A percentile compares a stretch with the other conserved stretches of the same genome.
Conservation (phyloP, 2,797 vertebrate species). For the Bucorvus abyssinicus region DNA sequence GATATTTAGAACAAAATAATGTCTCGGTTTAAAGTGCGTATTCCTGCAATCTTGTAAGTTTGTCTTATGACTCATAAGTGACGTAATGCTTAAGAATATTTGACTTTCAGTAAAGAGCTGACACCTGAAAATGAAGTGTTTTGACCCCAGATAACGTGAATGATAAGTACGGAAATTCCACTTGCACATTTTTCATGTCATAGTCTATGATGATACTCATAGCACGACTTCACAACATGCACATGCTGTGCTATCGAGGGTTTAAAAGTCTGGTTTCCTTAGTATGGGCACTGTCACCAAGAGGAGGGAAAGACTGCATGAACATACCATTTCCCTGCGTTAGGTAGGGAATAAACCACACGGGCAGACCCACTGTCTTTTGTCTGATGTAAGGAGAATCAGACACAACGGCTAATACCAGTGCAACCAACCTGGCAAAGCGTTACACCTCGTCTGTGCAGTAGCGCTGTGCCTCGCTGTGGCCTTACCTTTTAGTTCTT, state of each 20-base stretch:
- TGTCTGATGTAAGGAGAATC: background rate
- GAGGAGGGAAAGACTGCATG: background rate
- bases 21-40: background rate
- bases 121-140: background rate
- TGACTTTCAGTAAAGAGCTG: background rate
- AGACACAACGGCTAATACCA: background rate
- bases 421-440: background rate
- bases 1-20: background rate
- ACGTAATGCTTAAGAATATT: constrained; percentile 21
- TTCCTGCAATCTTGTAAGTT: background rate
- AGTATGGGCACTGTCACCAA: no score
- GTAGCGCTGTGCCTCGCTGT: background rate
- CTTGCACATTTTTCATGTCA: background rate
- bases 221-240: background rate
- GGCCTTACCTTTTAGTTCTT: background rate
- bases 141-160: background rate
- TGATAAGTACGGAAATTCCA: background rate
- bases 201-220: background rate
- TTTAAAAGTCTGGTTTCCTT: background rate
- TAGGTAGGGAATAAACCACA: background rate
- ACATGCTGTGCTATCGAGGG: rapidly evolving
- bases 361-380: background rate
- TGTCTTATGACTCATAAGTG: constrained; percentile 21
- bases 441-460: background rate
- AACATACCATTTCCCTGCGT: background rate